Base-by-base conservation (phyloP, 23 tunicate genomes). In the Trididemnum nubilum region DNA sequence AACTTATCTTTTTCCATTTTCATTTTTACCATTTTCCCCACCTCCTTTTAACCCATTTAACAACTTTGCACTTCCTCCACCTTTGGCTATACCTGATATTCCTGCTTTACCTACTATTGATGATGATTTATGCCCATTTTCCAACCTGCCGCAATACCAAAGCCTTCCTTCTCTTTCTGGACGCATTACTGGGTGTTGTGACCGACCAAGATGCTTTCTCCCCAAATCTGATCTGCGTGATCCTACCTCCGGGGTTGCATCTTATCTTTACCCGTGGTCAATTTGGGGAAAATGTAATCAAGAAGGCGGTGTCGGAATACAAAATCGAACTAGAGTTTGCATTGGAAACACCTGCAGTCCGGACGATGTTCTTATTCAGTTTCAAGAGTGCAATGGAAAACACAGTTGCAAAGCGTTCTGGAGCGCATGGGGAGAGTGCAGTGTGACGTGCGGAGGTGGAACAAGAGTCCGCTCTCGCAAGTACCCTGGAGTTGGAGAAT, bases 131-230 rank as follows among this genome's bases (percentile, higher is more conserved):
- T 18, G 23, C 71, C 28, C 28, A 7, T 64, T 64, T 64, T 21
- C 28, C 9, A n/a, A n/a, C 71, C 25, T 25, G 19, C 25, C 25
- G 9, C 71, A 60, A 80, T 50, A 80, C 86, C 7, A 38, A n/a
- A n/a, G 72, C 25, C 51, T 81, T 61, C 87, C 91, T 21, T 80
- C 86, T 9, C 64, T 91, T 70, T 81, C 34, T 24, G 97, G 97
- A 18, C 82, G 97, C 49, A 82, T 86, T 67, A 76, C 25, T 22
- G 91, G 91, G 12, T 91, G 97, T 51, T 91, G 97, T 67, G 91
- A 86, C 2, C 64, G 40, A 35, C 87, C 86, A 0, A 18, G 70
- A 18, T 91, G 97, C 81, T 91, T 76, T 69, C 65, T 74, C 7
- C 86, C 97, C 9, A 78, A 65, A 76, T 23, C 31, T 23, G 65